A percentile compares a stretch with the other conserved stretches of the same genome.
Conservation (phyloP, 2,113 vertebrate genomes). For the Boulengeromyrus knoepffleri region DNA sequence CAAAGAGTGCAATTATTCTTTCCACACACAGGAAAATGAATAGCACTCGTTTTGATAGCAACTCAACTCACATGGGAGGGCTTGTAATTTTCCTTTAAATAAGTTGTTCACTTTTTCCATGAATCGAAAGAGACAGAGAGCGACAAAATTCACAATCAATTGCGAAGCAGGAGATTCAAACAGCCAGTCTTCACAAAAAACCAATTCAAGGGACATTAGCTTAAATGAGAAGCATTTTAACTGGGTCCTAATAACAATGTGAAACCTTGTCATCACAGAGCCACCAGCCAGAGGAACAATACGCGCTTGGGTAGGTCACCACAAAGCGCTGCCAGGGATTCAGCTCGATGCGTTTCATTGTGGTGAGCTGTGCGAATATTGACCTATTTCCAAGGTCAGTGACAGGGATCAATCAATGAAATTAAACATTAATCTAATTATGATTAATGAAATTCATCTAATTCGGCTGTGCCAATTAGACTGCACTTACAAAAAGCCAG, state of each 20-base stretch:
- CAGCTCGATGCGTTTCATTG: not conserved
- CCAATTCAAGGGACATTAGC: slow-evolving; percentile 20
- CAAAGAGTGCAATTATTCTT: not conserved
- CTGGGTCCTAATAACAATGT: slow-evolving; percentile 21
- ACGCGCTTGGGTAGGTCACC: not conserved
- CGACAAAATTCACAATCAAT: not conserved
- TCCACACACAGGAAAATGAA: not conserved
- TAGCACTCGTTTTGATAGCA: not conserved
- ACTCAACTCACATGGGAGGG: not conserved
- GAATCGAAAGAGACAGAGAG: not conserved
- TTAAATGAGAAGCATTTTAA: slow-evolving; percentile 19
- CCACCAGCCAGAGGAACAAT: not conserved
- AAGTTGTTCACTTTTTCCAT: not conserved
- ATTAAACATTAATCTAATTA: not conserved
- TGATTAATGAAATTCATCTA: too few relatives aligned
- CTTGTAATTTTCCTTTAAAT: not conserved
- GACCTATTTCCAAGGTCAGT: not conserved
- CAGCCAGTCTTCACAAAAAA: not conserved
- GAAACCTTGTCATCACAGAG: not conserved
- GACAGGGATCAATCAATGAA: not conserved
- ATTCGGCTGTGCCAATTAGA: not conserved
- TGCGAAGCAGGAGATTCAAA: not conserved
- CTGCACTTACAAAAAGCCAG: not conserved
- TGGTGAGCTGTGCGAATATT: not conserved
- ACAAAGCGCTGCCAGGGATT: not conserved